Evolutionary conservation across 1,140 invertebrate genomes (phyloP).

Genomic region (Tribolium madens): DNA sequence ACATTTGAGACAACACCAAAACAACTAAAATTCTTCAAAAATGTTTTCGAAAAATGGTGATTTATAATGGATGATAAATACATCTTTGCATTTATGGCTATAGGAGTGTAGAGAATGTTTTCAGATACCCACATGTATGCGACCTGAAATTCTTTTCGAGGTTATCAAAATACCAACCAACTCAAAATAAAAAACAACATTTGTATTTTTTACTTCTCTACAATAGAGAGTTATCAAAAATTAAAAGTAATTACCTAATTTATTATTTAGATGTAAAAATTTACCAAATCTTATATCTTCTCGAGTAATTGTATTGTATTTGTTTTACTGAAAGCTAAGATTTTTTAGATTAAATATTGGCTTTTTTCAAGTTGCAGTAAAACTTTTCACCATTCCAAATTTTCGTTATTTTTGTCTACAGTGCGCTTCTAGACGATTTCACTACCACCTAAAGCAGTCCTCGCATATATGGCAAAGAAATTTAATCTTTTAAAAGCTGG

Average conservation of each 20-base stretch:
- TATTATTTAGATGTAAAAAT: no score
- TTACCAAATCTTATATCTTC: no score
- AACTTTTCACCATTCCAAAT: not conserved
- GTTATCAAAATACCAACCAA: not conserved
- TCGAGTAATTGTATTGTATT: no score
- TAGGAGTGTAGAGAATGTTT: not conserved
- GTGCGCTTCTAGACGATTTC: not conserved
- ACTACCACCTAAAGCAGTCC: not conserved
- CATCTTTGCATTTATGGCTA: not conserved
- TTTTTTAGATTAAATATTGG: no score
- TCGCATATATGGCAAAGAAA: not conserved
- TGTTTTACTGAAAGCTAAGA: no score
- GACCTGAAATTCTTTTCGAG: not conserved
- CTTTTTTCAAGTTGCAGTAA: no score
- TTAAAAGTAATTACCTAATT: no score
- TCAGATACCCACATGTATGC: not conserved
- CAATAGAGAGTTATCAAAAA: no score
- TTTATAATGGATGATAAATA: not conserved
- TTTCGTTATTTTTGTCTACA: not conserved
- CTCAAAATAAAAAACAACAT: no score
- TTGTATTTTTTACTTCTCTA: no score
- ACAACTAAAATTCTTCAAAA: no score
- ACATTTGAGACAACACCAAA: not conserved
- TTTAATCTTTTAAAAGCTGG: constrained; percentile 49
- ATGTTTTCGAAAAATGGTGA: not conserved